A percentile compares a stretch with the other conserved stretches of the same genome.
Conservation (phyloP, 1,140 invertebrate genomes). For the Trialeurodes vaporariorum region DNA sequence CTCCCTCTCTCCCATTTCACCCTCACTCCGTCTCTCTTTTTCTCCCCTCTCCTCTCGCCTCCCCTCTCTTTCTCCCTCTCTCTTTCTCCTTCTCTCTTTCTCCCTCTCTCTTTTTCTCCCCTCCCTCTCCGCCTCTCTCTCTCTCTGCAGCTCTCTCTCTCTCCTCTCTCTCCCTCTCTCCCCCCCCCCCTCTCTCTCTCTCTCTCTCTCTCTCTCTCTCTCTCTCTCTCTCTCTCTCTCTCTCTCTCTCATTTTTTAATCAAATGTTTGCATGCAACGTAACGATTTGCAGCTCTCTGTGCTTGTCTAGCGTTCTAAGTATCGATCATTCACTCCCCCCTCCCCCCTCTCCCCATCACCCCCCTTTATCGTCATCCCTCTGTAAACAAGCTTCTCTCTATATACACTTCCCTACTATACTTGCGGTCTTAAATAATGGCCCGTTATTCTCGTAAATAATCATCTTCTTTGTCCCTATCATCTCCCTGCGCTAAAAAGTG, state of each 20-base stretch:
- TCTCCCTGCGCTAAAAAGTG: no score
- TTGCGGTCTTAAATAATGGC: no score
- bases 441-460: no score
- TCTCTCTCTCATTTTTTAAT: not conserved
- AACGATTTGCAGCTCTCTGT: not conserved
- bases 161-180: not conserved
- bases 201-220: not conserved
- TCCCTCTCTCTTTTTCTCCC: not conserved
- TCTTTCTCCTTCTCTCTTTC: not conserved
- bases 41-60: not conserved
- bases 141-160: not conserved
- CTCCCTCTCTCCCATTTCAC: not conserved
- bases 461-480: no score
- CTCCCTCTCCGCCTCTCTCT: not conserved
- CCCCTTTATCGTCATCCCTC: no score
- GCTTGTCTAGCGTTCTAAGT: not conserved
- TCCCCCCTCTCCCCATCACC: not conserved
- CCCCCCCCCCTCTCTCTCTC: not conserved
- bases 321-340: not conserved
- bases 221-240: not conserved
- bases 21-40: not conserved
- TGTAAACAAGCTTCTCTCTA: no score
- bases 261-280: not conserved
- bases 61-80: not conserved
- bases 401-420: no score